Evolutionary conservation across 2,113 vertebrate genomes (phyloP), one percentile per base, ranked within the genome.

Genomic region (Myotis lucifugus): DNA sequence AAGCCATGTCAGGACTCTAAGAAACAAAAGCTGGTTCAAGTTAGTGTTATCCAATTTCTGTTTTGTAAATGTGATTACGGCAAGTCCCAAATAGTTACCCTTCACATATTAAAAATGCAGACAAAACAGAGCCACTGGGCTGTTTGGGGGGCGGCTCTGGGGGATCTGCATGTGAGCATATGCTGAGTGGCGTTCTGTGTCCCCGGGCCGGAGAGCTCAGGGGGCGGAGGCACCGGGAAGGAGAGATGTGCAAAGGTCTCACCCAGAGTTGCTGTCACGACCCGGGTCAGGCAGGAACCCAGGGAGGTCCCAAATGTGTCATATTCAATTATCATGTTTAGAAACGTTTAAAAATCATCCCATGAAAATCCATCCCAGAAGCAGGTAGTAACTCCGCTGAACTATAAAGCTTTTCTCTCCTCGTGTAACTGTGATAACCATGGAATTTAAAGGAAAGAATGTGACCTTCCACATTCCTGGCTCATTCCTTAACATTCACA

Each of bases 391-490:
- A 54, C 95, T 88, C 61, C 83, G 34, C 19, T 94, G 29, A 37
- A 61, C 17, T 48, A 37, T 42, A 64, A 32, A 32, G 9, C 21
- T n/a, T 85, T 74, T 69, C 74, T 92, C 91, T 85, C n/a, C 56
- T 34, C n/a, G 34, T 76, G 85, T 87, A 77, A 67, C 12, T 77
- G 92, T 82, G 40, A 73, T 77, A 85, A 88, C 37, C 32, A 61
- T 48, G 42, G 92, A 56, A 61, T 74, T 73, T 78, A 95, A 85
- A 96, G 72, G 67, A 74, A 90, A 94, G 73, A 90, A 95, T 54
- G 29, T 93, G 85, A 94, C n/a, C 69, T 61, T 76, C 25, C 29
- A 69, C 73, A 50, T 88, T 95, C 61, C 37, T 77, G 61, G 59
- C 73, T 77, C 78, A 85, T 84, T 40, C 29, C 11, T 18, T 11